phyloP scores from a whole-genome alignment of 2,888 invertebrate genomes.

The Drosophila glabriapex region DNA sequence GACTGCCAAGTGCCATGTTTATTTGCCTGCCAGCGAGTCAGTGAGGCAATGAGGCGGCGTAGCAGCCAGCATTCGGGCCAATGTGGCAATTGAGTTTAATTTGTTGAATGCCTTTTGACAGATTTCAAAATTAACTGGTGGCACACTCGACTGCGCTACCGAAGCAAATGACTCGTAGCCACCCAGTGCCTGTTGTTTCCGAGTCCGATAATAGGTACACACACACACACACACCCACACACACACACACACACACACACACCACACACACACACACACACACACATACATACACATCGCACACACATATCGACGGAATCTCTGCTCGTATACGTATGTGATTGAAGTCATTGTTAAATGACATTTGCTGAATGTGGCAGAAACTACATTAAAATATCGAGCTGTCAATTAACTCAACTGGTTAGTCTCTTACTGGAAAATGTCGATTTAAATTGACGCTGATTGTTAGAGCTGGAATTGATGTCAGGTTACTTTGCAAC shows the following conservation, averaged over 20 bases:
- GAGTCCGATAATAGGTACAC: slow-evolving; percentile 9
- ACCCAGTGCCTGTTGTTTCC: slow-evolving; percentile 12
- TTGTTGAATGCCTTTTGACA: slow-evolving; percentile 79
- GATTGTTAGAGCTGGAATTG: background rate
- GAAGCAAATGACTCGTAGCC: slow-evolving; percentile 36
- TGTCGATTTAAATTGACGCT: background rate
- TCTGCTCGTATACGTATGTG: slow-evolving; percentile 24
- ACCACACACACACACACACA: background rate
- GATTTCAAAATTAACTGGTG: slow-evolving; percentile 79
- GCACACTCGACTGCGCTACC: slow-evolving; percentile 69
- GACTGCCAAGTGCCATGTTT: slow-evolving; percentile 75
- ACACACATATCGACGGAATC: background rate
- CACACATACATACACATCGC: background rate
- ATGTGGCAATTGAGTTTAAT: slow-evolving; percentile 80
- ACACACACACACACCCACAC: background rate
- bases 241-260: background rate
- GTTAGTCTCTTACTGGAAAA: background rate
- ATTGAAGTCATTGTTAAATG: slow-evolving; percentile 52
- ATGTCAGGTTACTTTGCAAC: background rate
- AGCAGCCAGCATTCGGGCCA: slow-evolving; percentile 35
- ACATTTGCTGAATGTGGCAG: slow-evolving; percentile 43
- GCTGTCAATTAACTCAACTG: slow-evolving; percentile 2
- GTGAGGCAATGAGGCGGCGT: slow-evolving; percentile 6
- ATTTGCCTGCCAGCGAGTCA: slow-evolving; percentile 63
- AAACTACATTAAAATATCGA: background rate